Evolutionary conservation across 1,140 invertebrate genomes (phyloP).

Genomic region (Notospermus geniculatus): DNA sequence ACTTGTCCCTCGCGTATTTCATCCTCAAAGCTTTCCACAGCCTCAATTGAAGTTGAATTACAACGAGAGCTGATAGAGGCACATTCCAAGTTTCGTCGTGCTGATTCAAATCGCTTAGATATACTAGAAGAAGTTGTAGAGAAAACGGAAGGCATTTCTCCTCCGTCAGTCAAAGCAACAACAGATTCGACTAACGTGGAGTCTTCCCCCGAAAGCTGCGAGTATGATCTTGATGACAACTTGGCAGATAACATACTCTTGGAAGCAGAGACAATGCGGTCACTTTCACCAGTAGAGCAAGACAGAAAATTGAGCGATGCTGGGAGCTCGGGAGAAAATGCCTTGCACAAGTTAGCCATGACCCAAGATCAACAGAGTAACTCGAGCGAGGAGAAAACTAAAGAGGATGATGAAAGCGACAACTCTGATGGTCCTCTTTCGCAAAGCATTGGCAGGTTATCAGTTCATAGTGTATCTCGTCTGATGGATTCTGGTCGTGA

Average conservation of each 20-base stretch:
- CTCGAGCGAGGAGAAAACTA: slow-evolving; percentile 13
- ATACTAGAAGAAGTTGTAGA: background rate
- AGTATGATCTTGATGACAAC: too few species aligned
- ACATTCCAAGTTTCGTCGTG: background rate
- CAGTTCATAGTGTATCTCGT: slow-evolving; percentile 2
- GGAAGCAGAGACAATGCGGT: too few species aligned
- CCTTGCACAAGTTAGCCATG: too few species aligned
- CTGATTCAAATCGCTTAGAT: background rate
- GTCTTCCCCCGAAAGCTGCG: too few species aligned
- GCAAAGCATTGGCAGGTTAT: background rate
- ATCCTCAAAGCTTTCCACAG: background rate
- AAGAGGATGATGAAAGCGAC: slow-evolving; percentile 40
- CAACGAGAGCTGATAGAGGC: slow-evolving; percentile 7
- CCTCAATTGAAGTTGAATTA: background rate
- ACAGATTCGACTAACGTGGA: too few species aligned
- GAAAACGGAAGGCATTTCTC: background rate
- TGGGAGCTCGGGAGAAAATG: too few species aligned
- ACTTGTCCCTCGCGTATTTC: background rate
- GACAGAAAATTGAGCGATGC: too few species aligned
- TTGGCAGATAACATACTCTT: too few species aligned
- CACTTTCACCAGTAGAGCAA: too few species aligned
- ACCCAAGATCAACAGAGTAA: slow-evolving; percentile 36
- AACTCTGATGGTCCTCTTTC: slow-evolving; percentile 14
- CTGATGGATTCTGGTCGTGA: slow-evolving; percentile 5
- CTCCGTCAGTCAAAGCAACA: too few species aligned